Evolutionary conservation across 2,797 vertebrate genomes (phyloP).

Genomic region (Argentina silus): DNA sequence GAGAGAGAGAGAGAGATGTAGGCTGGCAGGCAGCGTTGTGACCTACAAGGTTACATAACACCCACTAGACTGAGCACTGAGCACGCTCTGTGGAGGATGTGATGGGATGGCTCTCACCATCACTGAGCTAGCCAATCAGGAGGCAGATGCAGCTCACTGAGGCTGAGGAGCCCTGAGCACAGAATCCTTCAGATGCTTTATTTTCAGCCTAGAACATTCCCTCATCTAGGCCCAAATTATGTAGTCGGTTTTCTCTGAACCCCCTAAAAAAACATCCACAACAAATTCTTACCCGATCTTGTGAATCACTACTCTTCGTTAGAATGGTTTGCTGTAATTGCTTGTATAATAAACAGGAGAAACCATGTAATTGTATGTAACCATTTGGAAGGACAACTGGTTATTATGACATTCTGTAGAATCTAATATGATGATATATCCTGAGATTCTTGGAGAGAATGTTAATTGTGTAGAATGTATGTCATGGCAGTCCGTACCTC

Average conservation of each 20-base stretch:
- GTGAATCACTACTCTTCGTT: no score
- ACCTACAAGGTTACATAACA: conserved; percentile 72
- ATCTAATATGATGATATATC: not conserved
- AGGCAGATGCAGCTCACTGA: conserved; percentile 23
- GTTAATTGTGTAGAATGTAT: not conserved
- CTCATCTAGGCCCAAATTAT: not conserved
- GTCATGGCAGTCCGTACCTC: not conserved
- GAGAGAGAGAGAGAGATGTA: conserved; percentile 15
- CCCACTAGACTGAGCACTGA: conserved; percentile 55
- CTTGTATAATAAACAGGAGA: not conserved
- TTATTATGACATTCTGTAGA: not conserved
- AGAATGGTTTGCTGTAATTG: not conserved
- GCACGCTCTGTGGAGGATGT: conserved; percentile 61
- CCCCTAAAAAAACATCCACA: no score
- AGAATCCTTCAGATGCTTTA: conserved; percentile 13
- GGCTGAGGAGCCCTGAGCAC: conserved; percentile 25
- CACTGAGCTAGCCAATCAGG: conserved; percentile 54
- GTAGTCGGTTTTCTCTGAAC: no score
- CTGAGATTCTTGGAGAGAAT: not conserved
- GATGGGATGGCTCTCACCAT: conserved; percentile 37
- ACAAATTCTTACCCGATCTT: no score
- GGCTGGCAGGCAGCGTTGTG: conserved; percentile 47
- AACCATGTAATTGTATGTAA: not conserved
- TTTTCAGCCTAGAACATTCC: conserved; percentile 1
- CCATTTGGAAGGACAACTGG: not conserved